Base-by-base conservation (phyloP, 2,113 vertebrate genomes). In the Mystacornis crossleyi region DNA sequence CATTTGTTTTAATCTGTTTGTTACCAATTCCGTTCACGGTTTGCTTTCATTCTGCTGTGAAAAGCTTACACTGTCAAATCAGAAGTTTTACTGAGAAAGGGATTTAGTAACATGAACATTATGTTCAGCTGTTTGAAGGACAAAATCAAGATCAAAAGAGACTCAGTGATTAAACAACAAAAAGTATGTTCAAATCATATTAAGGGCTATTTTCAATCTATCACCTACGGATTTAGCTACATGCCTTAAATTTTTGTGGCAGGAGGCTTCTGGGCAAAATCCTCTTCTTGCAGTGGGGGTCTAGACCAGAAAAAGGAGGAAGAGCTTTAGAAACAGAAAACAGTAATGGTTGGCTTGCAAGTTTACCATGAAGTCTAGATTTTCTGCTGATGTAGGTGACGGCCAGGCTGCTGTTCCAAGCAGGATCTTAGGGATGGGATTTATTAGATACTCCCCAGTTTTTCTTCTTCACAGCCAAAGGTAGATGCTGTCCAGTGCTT, bases 111-210 rank as follows among this genome's bases (percentile, higher is more conserved):
- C 77, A 45, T 60, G 58, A 93, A 83, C 40, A 33, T 69, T 80
- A 31, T n/a, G 20, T 34, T 66, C 53, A 48, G 9, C 81, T 88
- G 34, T 72, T 67, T 64, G 93, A 97, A 98, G 92, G 95, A 93
- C 93, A 89, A 91, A 65, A 34, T 84, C 45, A 85, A 65, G 55
- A 94, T 86, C 88, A 90, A 83, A 91, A 81, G 51, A 54, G 33
- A 54, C 53, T 75, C 31, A 0, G 23, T 65, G 81, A 38, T 42
- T 67, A 85, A 71, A 50, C 50, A 95, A 82, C 61, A 72, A 71
- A 70, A 91, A 91, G n/a, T 77, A 66, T 11, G 10, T 79, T 69
- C 50, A 80, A 54, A 73, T 29, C 69, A 62, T 53, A 50, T 89
- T 71, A 48, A 81, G 71, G 71, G 70, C 91, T 90, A 47, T 73